Percentiles rank a stretch among this genome's conserved stretches.
Conservation (phyloP, 2,888 invertebrate species). For the Meandrusa payeni region DNA sequence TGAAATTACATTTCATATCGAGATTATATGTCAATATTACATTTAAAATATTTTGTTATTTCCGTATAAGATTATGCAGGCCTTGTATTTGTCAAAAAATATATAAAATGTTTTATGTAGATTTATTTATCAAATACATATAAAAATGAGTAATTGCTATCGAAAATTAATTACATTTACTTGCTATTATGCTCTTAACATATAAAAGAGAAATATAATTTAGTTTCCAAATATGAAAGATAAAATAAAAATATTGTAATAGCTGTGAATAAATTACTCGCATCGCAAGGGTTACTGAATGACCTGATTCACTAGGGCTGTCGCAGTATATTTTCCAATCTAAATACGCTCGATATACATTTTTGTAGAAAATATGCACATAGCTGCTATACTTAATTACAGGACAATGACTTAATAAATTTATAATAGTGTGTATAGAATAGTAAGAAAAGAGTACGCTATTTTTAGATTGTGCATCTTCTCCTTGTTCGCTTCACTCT, state of each 20-base stretch:
- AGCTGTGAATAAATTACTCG: conserved; percentile 17
- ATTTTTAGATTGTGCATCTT: no score
- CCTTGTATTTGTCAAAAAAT: conserved; percentile 10
- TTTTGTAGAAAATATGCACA: no score
- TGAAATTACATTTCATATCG: conserved; percentile 9
- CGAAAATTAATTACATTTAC: conserved; percentile 1
- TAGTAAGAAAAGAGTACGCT: no score
- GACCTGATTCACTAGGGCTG: conserved; percentile 18
- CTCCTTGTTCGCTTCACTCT: no score
- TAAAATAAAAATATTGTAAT: background rate
- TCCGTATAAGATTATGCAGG: conserved; percentile 15
- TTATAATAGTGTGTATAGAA: no score
- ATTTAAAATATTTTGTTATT: conserved; percentile 6
- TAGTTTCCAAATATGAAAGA: background rate
- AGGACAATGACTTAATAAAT: no score
- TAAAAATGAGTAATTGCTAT: conserved; percentile 1
- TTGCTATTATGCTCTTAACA: background rate
- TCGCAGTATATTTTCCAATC: background rate
- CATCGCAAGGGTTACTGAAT: conserved; percentile 13
- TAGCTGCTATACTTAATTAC: no score
- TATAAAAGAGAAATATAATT: background rate
- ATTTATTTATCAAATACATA: conserved; percentile 3
- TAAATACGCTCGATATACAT: no score
- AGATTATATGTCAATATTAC: conserved; percentile 1
- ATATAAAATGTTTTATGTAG: background rate